phyloP scores from a whole-genome alignment of 2,888 invertebrate species.

The Deilephila elpenor region DNA sequence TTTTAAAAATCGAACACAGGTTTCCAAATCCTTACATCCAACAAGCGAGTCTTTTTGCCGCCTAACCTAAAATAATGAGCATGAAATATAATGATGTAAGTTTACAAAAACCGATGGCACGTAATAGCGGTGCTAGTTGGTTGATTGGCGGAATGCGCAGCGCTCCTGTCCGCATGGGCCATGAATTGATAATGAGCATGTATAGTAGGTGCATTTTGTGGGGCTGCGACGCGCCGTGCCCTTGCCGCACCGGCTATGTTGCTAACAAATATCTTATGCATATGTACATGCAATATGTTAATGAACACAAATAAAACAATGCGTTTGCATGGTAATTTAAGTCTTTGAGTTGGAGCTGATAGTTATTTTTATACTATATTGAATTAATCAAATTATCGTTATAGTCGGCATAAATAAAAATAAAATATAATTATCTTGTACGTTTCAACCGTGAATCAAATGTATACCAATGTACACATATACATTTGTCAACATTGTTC shows the following conservation, averaged over 20 bases:
- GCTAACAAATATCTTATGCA: conserved; percentile 18
- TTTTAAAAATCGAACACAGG: no score
- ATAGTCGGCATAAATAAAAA: no score
- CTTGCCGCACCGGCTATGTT: conserved; percentile 37
- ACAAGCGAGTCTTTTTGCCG: background rate
- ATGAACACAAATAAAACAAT: background rate
- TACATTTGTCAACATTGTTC: no score
- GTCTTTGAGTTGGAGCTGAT: background rate
- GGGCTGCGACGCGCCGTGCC: conserved; percentile 40
- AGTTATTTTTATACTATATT: no score
- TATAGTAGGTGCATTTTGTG: conserved; percentile 62
- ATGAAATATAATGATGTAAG: background rate
- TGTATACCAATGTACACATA: no score
- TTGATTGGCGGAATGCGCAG: conserved; percentile 57
- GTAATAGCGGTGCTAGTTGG: conserved; percentile 40
- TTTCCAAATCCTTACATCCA: background rate
- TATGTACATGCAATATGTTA: conserved; percentile 35
- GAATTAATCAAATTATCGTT: no score
- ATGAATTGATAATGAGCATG: conserved; percentile 71
- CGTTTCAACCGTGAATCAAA: no score
- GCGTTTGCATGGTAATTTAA: background rate
- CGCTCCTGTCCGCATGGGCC: conserved; percentile 52
- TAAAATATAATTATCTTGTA: no score
- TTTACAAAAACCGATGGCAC: conserved; percentile 6
- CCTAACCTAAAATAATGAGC: no score